phyloP scores from a whole-genome alignment of 2,888 invertebrate species.

The Lottia scabra region DNA sequence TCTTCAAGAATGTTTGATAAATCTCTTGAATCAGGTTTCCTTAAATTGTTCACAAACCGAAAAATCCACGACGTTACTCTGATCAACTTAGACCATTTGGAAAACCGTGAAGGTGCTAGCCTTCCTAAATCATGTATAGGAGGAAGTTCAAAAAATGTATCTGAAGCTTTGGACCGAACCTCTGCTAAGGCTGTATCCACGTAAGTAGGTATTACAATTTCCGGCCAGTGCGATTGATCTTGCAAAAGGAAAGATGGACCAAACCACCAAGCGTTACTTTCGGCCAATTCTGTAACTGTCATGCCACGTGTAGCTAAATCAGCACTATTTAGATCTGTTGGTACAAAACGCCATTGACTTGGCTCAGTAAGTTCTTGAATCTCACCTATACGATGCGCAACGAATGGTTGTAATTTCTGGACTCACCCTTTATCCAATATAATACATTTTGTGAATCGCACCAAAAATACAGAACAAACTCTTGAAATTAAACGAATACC shows the following conservation, averaged over 20 bases:
- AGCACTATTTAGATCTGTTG: conserved; percentile 20
- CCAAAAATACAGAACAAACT: conserved; percentile 15
- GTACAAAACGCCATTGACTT: conserved; percentile 18
- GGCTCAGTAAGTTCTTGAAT: conserved; percentile 18
- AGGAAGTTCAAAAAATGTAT: too few species aligned
- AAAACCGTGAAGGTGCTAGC: too few species aligned
- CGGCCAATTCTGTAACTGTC: conserved; percentile 5
- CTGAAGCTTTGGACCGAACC: background rate
- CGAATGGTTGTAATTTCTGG: conserved; percentile 19
- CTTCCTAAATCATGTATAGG: too few species aligned
- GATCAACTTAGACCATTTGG: too few species aligned
- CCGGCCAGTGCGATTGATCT: conserved; percentile 12
- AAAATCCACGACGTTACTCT: conserved; percentile 13
- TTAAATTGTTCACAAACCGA: conserved; percentile 8
- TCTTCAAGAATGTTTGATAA: too few species aligned
- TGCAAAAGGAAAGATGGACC: conserved; percentile 7
- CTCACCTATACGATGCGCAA: conserved; percentile 20
- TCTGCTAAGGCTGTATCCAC: background rate
- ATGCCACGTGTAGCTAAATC: conserved; percentile 17
- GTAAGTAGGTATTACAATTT: background rate
- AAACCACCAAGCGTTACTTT: conserved; percentile 17
- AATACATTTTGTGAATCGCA: conserved; percentile 24
- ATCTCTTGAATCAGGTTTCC: too few species aligned
- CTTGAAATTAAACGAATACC: background rate
- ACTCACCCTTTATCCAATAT: conserved; percentile 13